Evolutionary conservation across 2,888 invertebrate genomes (phyloP).

Genomic region (Geophilus truncorum): DNA sequence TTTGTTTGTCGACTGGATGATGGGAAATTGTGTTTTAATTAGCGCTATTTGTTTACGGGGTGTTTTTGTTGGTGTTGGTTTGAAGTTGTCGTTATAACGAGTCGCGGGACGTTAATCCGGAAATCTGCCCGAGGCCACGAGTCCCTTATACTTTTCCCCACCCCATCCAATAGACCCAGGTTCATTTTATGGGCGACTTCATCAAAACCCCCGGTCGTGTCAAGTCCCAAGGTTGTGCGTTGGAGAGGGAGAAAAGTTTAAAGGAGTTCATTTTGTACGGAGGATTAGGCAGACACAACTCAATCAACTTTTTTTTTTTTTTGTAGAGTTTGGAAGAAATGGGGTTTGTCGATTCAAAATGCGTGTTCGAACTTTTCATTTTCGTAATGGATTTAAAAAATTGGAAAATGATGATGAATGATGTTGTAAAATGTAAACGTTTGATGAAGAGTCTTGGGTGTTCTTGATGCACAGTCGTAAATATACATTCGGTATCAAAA

Average conservation of each 20-base stretch:
- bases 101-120: neutral
- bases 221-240: neutral
- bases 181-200: conserved; percentile 4
- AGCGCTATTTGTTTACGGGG: neutral
- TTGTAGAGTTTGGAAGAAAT: neutral
- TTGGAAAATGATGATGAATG: neutral
- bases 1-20: neutral
- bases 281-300: neutral
- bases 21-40: neutral
- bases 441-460: no score
- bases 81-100: neutral
- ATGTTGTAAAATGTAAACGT: no score
- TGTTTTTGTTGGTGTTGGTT: neutral
- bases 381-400: neutral
- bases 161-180: neutral
- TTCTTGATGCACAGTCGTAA: no score
- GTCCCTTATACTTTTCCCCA: neutral
- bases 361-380: neutral
- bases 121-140: neutral
- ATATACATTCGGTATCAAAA: no score
- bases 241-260: neutral
- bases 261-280: neutral
- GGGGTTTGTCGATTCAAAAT: no score
- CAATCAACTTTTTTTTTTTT: neutral
- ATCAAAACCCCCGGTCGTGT: neutral